Evolutionary conservation across 2,113 vertebrate species (phyloP).

Genomic region (Varanus salvator): DNA sequence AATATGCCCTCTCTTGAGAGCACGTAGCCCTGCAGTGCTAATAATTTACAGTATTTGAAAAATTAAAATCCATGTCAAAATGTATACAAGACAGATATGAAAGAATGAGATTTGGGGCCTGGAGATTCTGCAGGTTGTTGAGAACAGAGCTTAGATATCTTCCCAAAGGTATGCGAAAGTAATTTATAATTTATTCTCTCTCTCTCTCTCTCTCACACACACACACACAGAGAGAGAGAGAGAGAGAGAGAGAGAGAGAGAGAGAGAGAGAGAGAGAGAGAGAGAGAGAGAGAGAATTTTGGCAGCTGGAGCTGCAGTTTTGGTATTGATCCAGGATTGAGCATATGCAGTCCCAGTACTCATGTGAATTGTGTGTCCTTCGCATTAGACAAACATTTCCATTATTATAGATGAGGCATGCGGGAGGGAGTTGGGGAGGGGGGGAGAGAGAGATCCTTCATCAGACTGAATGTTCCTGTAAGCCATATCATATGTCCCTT

Average conservation of each 20-base stretch:
- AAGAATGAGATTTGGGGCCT: rapidly evolving
- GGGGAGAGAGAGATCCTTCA: rapidly evolving
- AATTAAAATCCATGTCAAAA: rapidly evolving
- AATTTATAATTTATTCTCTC: not conserved
- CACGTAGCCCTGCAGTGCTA: not conserved
- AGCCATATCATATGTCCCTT: slow-evolving; percentile 35
- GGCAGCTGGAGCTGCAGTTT: not conserved
- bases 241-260: no score
- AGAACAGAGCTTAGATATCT: not conserved
- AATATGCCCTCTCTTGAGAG: not conserved
- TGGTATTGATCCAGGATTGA: not conserved
- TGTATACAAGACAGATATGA: rapidly evolving
- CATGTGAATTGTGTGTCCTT: not conserved
- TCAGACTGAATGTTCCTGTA: slow-evolving; percentile 28
- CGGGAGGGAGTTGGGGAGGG: no score
- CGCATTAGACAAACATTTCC: not conserved
- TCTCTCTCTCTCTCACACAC: no score
- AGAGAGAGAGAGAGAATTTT: not conserved
- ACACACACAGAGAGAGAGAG: no score
- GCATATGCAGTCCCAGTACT: rapidly evolving
- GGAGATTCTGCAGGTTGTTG: not conserved
- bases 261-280: no score
- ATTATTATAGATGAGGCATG: not conserved
- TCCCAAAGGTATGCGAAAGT: not conserved
- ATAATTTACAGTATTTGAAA: not conserved